Base-by-base conservation (phyloP, 2,888 invertebrate genomes). In the Quadroppia sp. region DNA sequence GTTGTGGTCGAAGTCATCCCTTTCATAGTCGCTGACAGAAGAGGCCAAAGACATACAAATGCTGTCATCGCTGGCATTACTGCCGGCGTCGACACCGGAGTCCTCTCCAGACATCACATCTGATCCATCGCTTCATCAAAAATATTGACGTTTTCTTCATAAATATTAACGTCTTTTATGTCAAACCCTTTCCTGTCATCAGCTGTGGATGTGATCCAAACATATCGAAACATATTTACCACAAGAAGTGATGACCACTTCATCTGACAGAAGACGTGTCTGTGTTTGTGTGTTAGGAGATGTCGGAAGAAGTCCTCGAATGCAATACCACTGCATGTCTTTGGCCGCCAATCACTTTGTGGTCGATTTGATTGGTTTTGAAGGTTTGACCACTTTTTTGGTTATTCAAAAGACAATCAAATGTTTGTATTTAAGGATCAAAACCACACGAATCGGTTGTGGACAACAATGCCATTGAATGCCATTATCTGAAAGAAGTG, bases 281-380 rank as follows among this genome's bases (percentile, higher is more conserved):
- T 89, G 88, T 80, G 88, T 98, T 25, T 88, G 98, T 15, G 95
- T 98, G 6, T 85, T 99, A 73, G 97, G 98, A 2, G 99, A 99
- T 83, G 88, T 99, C 77, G 98, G 97, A 0, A 87, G 94, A 79
- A 96, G 96, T 85, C 99, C 99, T 75, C 88, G 99, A 80, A 99
- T 98, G 94, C 92, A 94, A 81, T 96, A 96, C 82, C 99, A 99
- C 85, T 90, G 94, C 0, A 82, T 90, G 79, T 98, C 98, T 71
- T 87, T 99, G 72, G 89, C 92, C 0, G 87, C 88, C 79, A 88
- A 89, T 80, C 91, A 91, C 28, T 89, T 88, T 80, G 84, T 86
- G 80, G 96, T 99, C 3, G 90, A 92, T 81, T 83, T 97, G 50
- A 87, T 97, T 78, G 91, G 91, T 73, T 96, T 64, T 11, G 36